phyloP scores from a whole-genome alignment of 2,888 invertebrate species.

The Clusia tigrina region DNA sequence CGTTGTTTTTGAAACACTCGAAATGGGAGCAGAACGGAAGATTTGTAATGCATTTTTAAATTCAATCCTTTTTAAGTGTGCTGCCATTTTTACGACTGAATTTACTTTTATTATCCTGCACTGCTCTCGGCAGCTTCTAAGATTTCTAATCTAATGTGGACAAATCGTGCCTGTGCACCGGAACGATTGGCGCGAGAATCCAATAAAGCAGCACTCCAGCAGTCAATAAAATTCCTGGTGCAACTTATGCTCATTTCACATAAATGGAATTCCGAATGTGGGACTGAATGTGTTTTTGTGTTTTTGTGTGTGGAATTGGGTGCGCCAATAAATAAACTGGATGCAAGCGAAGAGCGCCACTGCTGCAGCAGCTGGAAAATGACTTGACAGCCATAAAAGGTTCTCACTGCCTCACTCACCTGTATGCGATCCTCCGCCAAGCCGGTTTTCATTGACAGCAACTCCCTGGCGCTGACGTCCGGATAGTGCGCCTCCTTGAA shows the following conservation, averaged over 20 bases:
- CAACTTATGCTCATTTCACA: constrained; percentile 11
- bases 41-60: no score
- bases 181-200: constrained; percentile 22
- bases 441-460: constrained; percentile 90
- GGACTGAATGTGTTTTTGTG: no score
- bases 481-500: constrained; percentile 99
- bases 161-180: not conserved
- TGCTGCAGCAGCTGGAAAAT: not conserved
- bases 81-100: no score
- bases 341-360: not conserved
- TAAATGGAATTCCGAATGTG: constrained; percentile 16
- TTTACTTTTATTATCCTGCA: no score
- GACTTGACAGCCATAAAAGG: not conserved
- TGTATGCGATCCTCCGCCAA: constrained; percentile 93
- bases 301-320: no score
- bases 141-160: no score
- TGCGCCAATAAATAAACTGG: not conserved
- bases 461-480: constrained; percentile 96
- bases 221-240: constrained; percentile 25
- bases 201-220: constrained; percentile 24
- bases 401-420: constrained; percentile 68
- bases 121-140: no score
- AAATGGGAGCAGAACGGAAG: no score
- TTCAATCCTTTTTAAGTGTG: no score
- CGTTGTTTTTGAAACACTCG: no score